Conservation (phyloP, 2,113 vertebrate species). For the Pungitius pungitius region DNA sequence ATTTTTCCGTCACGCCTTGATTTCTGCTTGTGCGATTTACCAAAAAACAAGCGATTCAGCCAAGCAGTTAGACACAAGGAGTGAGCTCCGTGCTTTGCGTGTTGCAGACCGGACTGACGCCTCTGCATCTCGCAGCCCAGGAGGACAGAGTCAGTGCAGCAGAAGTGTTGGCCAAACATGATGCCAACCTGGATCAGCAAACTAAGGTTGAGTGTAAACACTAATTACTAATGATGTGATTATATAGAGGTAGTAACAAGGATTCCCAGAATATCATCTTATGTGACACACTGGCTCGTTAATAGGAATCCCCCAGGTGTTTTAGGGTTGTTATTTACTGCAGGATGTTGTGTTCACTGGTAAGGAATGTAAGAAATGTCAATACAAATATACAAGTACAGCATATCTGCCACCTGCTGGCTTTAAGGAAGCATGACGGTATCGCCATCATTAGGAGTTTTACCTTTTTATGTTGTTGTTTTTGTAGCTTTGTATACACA, state of each 20-base stretch:
- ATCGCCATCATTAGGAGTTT: background rate
- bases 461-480: background rate
- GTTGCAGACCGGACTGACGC: slow-evolving; percentile 89
- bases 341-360: background rate
- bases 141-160: slow-evolving; percentile 93
- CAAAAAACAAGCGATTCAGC: background rate
- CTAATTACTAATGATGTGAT: background rate
- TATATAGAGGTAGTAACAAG: background rate
- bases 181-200: slow-evolving; percentile 90
- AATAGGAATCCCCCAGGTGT: background rate
- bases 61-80: background rate
- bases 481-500: background rate
- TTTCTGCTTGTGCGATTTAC: background rate
- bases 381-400: background rate
- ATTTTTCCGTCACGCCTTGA: background rate
- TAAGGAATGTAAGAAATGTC: slow-evolving; percentile 1
- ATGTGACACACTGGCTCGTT: background rate
- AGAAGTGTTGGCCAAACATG: slow-evolving; percentile 88
- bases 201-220: slow-evolving; percentile 83
- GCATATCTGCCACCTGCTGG: slow-evolving; percentile 38
- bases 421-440: slow-evolving; percentile 15
- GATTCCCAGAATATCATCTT: background rate
- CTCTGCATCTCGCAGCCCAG: slow-evolving; percentile 93
- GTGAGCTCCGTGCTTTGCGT: slow-evolving; percentile 24
- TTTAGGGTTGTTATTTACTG: background rate